Conservation (phyloP, 2,797 vertebrate species). For the Bovichtus variegatus region DNA sequence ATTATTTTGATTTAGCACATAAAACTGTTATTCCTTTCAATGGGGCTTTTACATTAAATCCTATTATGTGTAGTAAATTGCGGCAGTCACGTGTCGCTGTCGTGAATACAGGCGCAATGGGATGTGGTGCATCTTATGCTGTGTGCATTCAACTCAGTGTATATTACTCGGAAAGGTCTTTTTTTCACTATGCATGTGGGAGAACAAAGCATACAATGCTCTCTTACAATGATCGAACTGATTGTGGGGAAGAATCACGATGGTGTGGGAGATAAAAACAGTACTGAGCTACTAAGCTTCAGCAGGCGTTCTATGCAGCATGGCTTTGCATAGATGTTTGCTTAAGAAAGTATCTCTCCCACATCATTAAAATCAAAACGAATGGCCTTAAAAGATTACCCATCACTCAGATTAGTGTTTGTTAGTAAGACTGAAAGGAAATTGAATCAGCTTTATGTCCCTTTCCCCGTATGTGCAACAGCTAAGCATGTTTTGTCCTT, state of each 20-base stretch:
- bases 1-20: neutral
- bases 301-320: slow-evolving; percentile 24
- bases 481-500: neutral
- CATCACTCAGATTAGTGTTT: slow-evolving; percentile 35
- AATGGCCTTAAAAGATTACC: slow-evolving; percentile 20
- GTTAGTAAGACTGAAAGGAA: slow-evolving; percentile 1
- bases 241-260: slow-evolving; percentile 39
- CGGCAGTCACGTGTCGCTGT: neutral
- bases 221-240: slow-evolving; percentile 23
- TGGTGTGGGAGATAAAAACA: slow-evolving; percentile 51
- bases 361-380: slow-evolving; percentile 35
- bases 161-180: slow-evolving; percentile 3
- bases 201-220: slow-evolving; percentile 18
- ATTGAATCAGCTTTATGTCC: slow-evolving; percentile 21
- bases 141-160: neutral
- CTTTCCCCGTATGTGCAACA: slow-evolving; percentile 1
- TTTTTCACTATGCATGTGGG: slow-evolving; percentile 10
- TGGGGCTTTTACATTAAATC: neutral
- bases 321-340: slow-evolving; percentile 48
- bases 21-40: neutral
- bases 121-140: neutral
- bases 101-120: neutral
- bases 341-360: slow-evolving; percentile 51
- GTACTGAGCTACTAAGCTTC: slow-evolving; percentile 11
- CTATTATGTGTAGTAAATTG: neutral